Conservation (phyloP, 2,113 vertebrate species). For the Stomatorhinus ivindoensis region DNA sequence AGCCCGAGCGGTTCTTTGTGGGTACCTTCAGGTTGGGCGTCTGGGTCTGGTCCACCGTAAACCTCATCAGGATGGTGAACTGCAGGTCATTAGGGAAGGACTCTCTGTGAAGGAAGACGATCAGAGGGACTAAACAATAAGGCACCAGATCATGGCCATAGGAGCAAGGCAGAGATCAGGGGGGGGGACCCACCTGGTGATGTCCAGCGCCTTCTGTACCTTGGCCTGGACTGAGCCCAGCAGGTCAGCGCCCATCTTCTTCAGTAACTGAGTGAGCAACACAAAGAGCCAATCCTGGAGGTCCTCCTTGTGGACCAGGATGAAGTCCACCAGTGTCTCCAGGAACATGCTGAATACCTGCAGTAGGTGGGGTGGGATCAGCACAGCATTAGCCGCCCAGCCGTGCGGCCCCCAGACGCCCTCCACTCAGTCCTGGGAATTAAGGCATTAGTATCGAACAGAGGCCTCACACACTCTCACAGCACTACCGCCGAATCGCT, state of each 20-base stretch:
- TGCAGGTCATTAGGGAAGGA: conserved; percentile 94
- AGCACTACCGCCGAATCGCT: not conserved
- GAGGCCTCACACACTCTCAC: not conserved
- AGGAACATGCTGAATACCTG: conserved; percentile 99
- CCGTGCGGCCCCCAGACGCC: not conserved
- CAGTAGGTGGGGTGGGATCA: conserved; percentile 27
- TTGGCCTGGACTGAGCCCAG: conserved; percentile 96
- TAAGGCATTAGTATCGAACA: not conserved
- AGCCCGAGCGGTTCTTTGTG: not conserved
- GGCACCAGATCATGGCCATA: not conserved
- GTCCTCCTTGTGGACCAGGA: conserved; percentile 89
- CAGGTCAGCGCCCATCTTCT: conserved; percentile 97
- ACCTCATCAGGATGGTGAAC: conserved; percentile 96
- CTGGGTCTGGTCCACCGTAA: conserved; percentile 97
- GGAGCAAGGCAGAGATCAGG: too few relatives aligned
- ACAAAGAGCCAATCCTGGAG: conserved; percentile 95
- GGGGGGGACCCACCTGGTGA: conserved; percentile 70
- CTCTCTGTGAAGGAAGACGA: conserved; percentile 65
- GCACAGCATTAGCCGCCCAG: conserved; percentile 40
- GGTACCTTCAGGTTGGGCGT: conserved; percentile 91
- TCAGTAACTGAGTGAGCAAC: conserved; percentile 85
- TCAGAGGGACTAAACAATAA: not conserved
- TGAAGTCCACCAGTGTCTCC: conserved; percentile 94
- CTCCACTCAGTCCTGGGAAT: not conserved
- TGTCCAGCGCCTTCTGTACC: conserved; percentile 89